Evolutionary conservation across 2,113 vertebrate genomes (phyloP).

Genomic region (Circaetus gallicus): DNA sequence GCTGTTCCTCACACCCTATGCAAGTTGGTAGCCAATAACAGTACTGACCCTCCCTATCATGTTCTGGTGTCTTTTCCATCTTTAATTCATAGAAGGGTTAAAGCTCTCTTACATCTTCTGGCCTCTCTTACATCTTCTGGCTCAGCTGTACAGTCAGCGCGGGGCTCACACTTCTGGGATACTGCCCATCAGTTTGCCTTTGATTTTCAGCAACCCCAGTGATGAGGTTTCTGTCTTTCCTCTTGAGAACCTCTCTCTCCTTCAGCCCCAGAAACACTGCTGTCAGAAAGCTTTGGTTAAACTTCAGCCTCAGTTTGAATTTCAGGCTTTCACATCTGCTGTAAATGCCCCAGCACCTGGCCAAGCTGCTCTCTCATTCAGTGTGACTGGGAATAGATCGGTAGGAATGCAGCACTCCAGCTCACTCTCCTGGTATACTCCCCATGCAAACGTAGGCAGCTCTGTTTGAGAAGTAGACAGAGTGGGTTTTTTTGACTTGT

Average conservation of each 20-base stretch:
- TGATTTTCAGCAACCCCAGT: background rate
- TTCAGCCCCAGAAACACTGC: background rate
- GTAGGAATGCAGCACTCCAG: background rate
- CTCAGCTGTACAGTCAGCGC: background rate
- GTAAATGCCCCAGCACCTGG: background rate
- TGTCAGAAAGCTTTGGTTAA: background rate
- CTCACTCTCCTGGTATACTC: background rate
- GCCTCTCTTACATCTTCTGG: background rate
- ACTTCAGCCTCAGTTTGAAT: background rate
- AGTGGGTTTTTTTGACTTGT: background rate
- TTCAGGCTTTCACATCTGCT: background rate
- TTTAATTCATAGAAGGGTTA: background rate
- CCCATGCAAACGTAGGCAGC: rapidly evolving
- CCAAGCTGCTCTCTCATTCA: background rate
- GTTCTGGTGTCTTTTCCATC: background rate
- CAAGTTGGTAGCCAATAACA: background rate
- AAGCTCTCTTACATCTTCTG: background rate
- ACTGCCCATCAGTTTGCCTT: background rate
- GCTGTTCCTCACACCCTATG: background rate
- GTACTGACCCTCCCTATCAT: background rate
- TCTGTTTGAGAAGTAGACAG: background rate
- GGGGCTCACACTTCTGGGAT: background rate
- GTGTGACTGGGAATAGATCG: background rate
- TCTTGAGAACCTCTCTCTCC: background rate
- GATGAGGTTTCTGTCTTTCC: background rate